Base-by-base conservation (phyloP, 1,140 invertebrate genomes). In the Tenebrio molitor region DNA sequence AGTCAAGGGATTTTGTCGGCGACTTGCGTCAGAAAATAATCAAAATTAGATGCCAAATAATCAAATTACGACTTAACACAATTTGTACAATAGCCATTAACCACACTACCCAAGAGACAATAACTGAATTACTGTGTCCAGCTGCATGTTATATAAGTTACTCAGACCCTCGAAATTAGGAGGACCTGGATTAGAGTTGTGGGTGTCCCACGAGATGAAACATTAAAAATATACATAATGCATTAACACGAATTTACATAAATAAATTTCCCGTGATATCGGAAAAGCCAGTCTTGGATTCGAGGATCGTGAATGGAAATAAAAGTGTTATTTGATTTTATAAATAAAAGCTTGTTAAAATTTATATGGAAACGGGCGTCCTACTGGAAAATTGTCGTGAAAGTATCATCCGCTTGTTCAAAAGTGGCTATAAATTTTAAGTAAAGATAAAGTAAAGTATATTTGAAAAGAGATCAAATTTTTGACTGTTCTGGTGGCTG, bases 71-170 rank as follows among this genome's bases (percentile, higher is more conserved):
- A 58, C 21, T 29, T 58, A 58, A 58, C 15, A 58, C 21, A 33
- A 58, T 58, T 58, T 58, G 50, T 58, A 58, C 50, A 58, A 58
- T 58, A 58, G 50, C 50, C 50, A 58, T 58, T 58, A 58, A 58
- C 50, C 23, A 58, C 23, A 58, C 50, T 58, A 58, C 50, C 50
- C 50, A 29, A 58, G 50, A 58, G 50, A 58, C 50, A 58, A 58
- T 58, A 58, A 58, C 50, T 58, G 50, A 58, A 58, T 58, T 58
- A 58, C 50, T 25, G 25, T 58, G 50, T 58, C 23, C 50, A 58
- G 50, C 50, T 58, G 50, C 21, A 58, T 58, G 50, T 58, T 58
- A 34, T 23, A 50, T 58, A 58, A 58, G 50, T 33, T 58, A 12
- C 50, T 58, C 50, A 58, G 23, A 58, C 50, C 42, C 16, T 17